These are phyloP conservation scores for Nipponacmea schrenckii DNA, from an alignment of 2,888 invertebrate genomes.

Conservation along the genomic window DNA sequence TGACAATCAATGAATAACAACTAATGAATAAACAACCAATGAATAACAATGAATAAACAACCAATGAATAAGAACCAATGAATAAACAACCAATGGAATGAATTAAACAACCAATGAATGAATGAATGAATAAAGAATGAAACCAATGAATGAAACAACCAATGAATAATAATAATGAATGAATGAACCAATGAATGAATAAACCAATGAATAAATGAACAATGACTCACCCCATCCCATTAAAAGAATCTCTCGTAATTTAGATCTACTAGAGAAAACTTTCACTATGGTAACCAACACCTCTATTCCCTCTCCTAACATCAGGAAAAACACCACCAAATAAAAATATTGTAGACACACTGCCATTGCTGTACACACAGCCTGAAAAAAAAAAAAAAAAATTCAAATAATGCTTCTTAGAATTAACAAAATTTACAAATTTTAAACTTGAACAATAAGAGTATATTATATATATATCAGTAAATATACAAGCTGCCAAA, in stretches of 20 bases:
- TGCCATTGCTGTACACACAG: conserved; percentile 50
- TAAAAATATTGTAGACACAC: conserved; percentile 58
- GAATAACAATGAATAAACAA: too few species aligned
- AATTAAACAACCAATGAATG: too few species aligned
- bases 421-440: too few species aligned
- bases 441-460: too few species aligned
- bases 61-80: too few species aligned
- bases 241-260: conserved; percentile 36
- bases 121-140: too few species aligned
- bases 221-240: conserved; percentile 51
- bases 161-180: conserved; percentile 30
- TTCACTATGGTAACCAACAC: conserved; percentile 51
- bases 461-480: too few species aligned
- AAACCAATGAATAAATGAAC: neutral
- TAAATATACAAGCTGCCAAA: too few species aligned
- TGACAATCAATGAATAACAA: too few species aligned
- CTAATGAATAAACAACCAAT: too few species aligned
- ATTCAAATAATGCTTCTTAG: neutral
- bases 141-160: conserved; percentile 37
- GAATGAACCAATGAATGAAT: neutral
- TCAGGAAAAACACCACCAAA: conserved; percentile 56
- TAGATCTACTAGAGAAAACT: conserved; percentile 47
- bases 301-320: conserved; percentile 58
- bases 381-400: conserved; percentile 33
- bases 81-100: too few species aligned